Percentiles rank a stretch among this genome's conserved stretches.
Conservation (phyloP, 2,888 invertebrate species). For the Volucella zonaria region DNA sequence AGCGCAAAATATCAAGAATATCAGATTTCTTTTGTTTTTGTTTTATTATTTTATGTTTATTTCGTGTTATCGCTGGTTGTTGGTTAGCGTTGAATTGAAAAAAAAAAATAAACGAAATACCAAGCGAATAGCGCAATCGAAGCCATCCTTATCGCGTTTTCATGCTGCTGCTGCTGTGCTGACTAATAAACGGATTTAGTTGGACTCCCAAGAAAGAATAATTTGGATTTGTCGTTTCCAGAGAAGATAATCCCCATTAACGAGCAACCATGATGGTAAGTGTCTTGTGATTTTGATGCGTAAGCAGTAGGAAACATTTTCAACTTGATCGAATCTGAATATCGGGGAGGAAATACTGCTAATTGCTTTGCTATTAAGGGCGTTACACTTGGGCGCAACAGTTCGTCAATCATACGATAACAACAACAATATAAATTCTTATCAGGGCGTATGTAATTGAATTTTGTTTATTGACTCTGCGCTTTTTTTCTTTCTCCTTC, state of each 20-base stretch:
- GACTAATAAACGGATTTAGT: conserved; percentile 53
- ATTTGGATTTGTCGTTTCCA: conserved; percentile 21
- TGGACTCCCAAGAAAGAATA: conserved; percentile 29
- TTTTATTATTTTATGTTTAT: conserved; percentile 66
- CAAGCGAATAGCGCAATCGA: conserved; percentile 5
- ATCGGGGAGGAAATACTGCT: conserved; percentile 20
- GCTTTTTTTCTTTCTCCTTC: neutral
- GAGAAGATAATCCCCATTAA: neutral
- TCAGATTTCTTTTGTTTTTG: conserved; percentile 59
- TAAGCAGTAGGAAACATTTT: neutral
- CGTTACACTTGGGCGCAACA: conserved; percentile 65
- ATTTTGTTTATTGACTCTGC: neutral
- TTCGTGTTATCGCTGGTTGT: conserved; percentile 51
- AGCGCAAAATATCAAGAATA: conserved; percentile 43
- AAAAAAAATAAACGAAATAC: conserved; percentile 19
- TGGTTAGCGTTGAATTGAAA: neutral
- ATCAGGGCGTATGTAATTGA: conserved; percentile 44
- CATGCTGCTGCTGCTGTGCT: conserved; percentile 30
- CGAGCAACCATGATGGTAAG: conserved; percentile 66
- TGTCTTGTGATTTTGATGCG: neutral
- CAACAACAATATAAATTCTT: conserved; percentile 32
- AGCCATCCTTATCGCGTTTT: conserved; percentile 60
- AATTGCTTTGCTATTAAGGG: conserved; percentile 60
- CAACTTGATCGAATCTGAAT: neutral
- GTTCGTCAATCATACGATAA: conserved; percentile 33